phyloP scores from a whole-genome alignment of 2,113 vertebrate species.

The Rhagologus leucostigma region DNA sequence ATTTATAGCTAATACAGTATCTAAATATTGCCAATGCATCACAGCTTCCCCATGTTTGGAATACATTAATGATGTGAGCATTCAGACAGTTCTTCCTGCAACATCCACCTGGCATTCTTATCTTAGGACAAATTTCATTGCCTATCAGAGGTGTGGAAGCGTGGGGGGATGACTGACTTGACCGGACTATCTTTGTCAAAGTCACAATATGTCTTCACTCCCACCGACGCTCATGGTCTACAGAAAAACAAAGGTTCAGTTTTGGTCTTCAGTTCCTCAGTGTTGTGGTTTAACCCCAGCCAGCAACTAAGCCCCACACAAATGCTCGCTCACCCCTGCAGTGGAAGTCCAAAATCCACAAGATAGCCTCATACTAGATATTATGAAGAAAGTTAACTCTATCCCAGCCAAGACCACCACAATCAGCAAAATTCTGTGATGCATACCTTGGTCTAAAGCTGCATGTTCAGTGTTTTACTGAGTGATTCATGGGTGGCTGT shows the following conservation, averaged over 20 bases:
- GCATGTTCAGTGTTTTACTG: background rate
- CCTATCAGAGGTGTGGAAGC: background rate
- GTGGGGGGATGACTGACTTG: background rate
- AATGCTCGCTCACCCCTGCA: rapidly evolving
- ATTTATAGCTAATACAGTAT: background rate
- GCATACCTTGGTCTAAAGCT: background rate
- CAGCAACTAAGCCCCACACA: background rate
- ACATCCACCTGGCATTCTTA: background rate
- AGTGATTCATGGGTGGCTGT: background rate
- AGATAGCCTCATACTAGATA: background rate
- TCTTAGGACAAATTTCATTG: background rate
- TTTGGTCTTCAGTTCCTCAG: background rate
- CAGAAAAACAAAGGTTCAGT: background rate
- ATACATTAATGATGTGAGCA: rapidly evolving
- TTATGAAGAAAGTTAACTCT: background rate
- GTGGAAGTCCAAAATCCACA: background rate
- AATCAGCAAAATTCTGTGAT: background rate
- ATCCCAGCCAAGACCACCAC: background rate
- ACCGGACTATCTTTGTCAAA: rapidly evolving
- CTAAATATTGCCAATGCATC: background rate
- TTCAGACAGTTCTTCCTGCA: background rate
- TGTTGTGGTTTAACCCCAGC: background rate
- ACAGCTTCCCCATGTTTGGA: background rate
- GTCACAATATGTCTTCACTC: background rate
- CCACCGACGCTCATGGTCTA: background rate